These are phyloP conservation scores for Xestoiulus laeticollis DNA, from an alignment of 2,888 invertebrate genomes.

Conservation along the genomic window DNA sequence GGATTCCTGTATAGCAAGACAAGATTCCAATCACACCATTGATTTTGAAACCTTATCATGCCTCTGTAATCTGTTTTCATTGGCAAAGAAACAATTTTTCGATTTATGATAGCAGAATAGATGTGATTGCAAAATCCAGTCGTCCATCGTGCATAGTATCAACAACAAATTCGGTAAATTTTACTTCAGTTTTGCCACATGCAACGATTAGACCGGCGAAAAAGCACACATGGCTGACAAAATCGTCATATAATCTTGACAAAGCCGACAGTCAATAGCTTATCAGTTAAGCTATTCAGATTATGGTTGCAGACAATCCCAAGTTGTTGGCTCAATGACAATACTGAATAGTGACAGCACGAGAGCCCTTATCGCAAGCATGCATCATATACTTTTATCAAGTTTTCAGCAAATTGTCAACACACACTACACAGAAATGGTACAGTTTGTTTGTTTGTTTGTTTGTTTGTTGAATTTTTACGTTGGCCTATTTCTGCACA, in stretches of 20 bases:
- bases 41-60: neutral
- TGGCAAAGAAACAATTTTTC: neutral
- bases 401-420: neutral
- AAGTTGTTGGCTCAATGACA: neutral
- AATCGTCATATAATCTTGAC: neutral
- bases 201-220: neutral
- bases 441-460: too few species aligned
- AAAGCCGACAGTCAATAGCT: neutral
- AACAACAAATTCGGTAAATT: neutral
- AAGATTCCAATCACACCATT: too few species aligned
- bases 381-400: neutral
- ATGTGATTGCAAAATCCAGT: neutral
- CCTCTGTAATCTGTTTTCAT: neutral
- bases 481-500: too few species aligned
- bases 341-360: too few species aligned
- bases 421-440: neutral
- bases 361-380: neutral
- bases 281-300: neutral
- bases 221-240: slow-evolving; percentile 19
- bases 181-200: neutral
- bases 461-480: too few species aligned
- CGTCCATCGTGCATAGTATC: neutral
- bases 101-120: neutral
- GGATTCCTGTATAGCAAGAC: too few species aligned
- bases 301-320: neutral